These are phyloP conservation scores for Ochropleura leucogaster DNA, from an alignment of 2,888 invertebrate genomes.

Conservation along the genomic window DNA sequence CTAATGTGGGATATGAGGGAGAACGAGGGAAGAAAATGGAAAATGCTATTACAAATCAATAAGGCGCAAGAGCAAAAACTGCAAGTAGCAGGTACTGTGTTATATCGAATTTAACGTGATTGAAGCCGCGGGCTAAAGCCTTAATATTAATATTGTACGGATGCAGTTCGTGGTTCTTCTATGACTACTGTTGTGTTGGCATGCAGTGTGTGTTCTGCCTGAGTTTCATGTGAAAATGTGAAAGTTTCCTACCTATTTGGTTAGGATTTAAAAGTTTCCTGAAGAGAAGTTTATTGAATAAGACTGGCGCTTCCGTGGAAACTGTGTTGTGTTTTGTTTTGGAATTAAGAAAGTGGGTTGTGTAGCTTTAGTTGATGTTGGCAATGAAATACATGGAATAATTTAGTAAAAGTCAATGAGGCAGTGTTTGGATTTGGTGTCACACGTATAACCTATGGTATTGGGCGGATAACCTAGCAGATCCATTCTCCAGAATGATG, in stretches of 20 bases:
- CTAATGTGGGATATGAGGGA: no score
- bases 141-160: neutral
- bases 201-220: conserved; percentile 44
- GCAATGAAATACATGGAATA: no score
- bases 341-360: conserved; percentile 21
- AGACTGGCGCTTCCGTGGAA: conserved; percentile 51
- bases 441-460: neutral
- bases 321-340: conserved; percentile 47
- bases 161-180: conserved; percentile 28
- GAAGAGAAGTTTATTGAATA: conserved; percentile 60
- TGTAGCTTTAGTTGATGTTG: neutral
- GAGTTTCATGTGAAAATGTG: conserved; percentile 62
- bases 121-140: no score
- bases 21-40: no score
- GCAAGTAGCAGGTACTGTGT: no score
- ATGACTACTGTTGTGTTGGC: neutral
- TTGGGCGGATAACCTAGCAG: no score
- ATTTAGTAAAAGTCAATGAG: neutral
- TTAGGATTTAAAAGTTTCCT: conserved; percentile 64
- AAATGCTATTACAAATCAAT: no score
- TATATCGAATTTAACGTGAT: no score
- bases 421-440: no score
- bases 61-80: no score
- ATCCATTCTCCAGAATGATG: neutral
- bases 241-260: conserved; percentile 65